A percentile compares a stretch with the other conserved stretches of the same genome.
These are phyloP conservation scores for Esox masquinongy DNA, from an alignment of 2,797 vertebrate species.

Conservation along the genomic window DNA sequence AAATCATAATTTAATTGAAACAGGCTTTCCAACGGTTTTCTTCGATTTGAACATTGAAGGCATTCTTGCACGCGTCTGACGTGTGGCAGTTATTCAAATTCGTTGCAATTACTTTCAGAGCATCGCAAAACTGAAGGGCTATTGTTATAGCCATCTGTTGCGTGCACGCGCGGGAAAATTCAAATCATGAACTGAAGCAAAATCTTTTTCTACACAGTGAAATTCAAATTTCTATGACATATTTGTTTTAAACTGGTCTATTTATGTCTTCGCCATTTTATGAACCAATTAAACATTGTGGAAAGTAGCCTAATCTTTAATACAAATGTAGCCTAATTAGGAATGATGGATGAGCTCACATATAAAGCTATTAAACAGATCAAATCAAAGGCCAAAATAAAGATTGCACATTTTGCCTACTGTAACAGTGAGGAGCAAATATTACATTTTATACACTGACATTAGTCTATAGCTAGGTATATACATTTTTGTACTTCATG, in stretches of 20 bases:
- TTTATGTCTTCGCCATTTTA: not conserved
- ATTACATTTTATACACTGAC: not conserved
- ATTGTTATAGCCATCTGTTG: constrained; percentile 74
- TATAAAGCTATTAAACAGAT: not conserved
- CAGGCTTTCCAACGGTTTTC: constrained; percentile 62
- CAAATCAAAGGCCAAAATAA: not conserved
- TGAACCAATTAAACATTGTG: not conserved
- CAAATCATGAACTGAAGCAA: constrained; percentile 44
- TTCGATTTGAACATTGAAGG: constrained; percentile 3
- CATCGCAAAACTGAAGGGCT: constrained; percentile 48
- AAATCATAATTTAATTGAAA: constrained; percentile 53
- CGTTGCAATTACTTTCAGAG: constrained; percentile 62
- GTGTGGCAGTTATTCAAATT: constrained; percentile 84
- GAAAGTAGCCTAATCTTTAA: not conserved
- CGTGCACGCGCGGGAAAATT: constrained; percentile 58
- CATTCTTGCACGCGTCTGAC: constrained; percentile 75
- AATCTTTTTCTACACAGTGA: not conserved
- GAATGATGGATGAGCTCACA: not conserved
- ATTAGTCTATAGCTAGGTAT: not conserved
- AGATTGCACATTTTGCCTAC: not conserved
- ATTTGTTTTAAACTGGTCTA: not conserved
- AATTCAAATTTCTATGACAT: not conserved
- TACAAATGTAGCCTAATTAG: not conserved
- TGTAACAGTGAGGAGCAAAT: not conserved
- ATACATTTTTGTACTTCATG: no score